These are phyloP conservation scores for Troides oblongomaculatus DNA, from an alignment of 2,888 invertebrate genomes.

Conservation along the genomic window DNA sequence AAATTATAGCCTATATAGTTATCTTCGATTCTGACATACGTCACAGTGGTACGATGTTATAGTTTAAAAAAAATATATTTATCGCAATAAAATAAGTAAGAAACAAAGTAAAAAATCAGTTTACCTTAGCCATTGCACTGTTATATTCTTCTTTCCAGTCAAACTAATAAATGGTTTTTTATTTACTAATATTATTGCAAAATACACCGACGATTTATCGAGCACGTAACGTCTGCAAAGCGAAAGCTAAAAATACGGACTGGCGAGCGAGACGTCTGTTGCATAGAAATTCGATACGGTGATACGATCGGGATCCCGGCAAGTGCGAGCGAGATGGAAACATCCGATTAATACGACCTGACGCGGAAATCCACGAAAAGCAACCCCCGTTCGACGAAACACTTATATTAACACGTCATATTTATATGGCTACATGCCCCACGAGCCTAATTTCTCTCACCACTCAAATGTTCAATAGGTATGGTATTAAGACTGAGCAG, in stretches of 20 bases:
- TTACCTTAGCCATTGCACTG: conserved; percentile 71
- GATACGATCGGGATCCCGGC: conserved; percentile 39
- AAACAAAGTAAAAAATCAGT: conserved; percentile 31
- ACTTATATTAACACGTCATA: conserved; percentile 33
- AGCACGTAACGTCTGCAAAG: conserved; percentile 48
- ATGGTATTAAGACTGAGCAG: too few species aligned
- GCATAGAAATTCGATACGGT: conserved; percentile 69
- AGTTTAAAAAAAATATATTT: conserved; percentile 36
- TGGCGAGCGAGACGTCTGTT: conserved; percentile 47
- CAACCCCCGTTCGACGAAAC: conserved; percentile 45
- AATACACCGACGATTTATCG: conserved; percentile 50
- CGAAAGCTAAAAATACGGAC: conserved; percentile 68
- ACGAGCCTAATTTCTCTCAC: too few species aligned
- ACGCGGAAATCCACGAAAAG: conserved; percentile 44
- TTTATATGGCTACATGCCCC: background rate
- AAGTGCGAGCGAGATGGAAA: conserved; percentile 46
- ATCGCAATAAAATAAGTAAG: conserved; percentile 22
- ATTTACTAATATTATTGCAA: conserved; percentile 54
- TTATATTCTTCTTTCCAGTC: conserved; percentile 38
- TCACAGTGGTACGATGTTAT: conserved; percentile 57
- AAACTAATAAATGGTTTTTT: conserved; percentile 42
- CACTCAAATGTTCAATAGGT: too few species aligned
- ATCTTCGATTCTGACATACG: conserved; percentile 42
- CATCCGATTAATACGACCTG: conserved; percentile 39
- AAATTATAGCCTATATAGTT: conserved; percentile 13